These are phyloP conservation scores for Tor tambroides DNA, from an alignment of 2,113 vertebrate genomes.

Conservation along the genomic window DNA sequence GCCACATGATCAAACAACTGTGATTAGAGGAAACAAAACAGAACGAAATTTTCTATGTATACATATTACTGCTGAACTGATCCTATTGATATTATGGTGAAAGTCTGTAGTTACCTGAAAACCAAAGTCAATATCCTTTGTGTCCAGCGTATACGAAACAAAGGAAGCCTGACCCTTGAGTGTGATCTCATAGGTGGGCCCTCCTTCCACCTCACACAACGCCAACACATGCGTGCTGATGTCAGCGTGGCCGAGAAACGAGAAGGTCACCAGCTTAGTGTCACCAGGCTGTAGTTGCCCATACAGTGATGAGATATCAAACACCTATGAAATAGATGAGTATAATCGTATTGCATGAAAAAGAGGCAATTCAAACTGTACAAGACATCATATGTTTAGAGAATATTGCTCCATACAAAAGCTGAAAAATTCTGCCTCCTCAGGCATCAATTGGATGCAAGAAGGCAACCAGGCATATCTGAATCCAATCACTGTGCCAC, in stretches of 20 bases:
- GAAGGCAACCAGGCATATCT: neutral
- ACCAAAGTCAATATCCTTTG: slow-evolving; percentile 76
- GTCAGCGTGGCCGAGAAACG: slow-evolving; percentile 81
- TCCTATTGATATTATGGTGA: neutral
- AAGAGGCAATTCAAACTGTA: neutral
- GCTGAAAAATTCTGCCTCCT: too few relatives aligned
- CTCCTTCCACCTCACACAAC: slow-evolving; percentile 82
- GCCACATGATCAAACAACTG: slow-evolving; percentile 80
- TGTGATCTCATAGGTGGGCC: slow-evolving; percentile 79
- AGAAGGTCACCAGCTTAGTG: slow-evolving; percentile 74
- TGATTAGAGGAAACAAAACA: neutral
- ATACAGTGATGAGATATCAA: slow-evolving; percentile 80
- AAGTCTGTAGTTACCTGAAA: slow-evolving; percentile 76
- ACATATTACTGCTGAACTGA: neutral
- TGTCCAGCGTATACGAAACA: slow-evolving; percentile 78
- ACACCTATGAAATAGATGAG: slow-evolving; percentile 74
- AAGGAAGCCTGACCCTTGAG: slow-evolving; percentile 81
- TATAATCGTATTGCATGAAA: neutral
- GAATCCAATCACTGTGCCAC: neutral
- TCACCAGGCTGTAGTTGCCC: slow-evolving; percentile 79
- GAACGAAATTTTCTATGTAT: neutral
- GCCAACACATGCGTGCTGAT: slow-evolving; percentile 70
- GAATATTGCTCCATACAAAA: neutral
- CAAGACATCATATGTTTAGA: neutral
- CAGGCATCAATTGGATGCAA: neutral